Evolutionary conservation across 2,113 vertebrate genomes (phyloP).

Genomic region (Xenopus borealis): DNA sequence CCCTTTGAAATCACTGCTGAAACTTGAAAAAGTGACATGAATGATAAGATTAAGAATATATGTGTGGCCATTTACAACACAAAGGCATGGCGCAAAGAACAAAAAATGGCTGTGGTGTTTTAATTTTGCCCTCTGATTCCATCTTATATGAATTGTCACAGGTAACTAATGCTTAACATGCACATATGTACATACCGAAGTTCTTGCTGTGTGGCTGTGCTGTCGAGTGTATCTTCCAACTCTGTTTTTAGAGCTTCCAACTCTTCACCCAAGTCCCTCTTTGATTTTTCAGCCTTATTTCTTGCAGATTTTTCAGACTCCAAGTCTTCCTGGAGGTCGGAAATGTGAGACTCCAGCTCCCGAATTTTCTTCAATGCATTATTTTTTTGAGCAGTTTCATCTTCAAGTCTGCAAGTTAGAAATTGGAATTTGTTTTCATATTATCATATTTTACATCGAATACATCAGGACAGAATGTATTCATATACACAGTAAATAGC

Average conservation of each 20-base stretch:
- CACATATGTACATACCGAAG: constrained; percentile 69
- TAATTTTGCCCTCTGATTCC: too few species aligned
- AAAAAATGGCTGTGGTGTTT: too few species aligned
- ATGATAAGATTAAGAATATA: too few species aligned
- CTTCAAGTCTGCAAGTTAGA: constrained; percentile 72
- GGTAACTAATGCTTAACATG: background rate
- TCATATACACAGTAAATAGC: too few species aligned
- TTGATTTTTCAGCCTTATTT: constrained; percentile 83
- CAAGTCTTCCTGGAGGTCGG: constrained; percentile 89
- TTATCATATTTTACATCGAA: too few species aligned
- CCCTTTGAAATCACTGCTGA: too few species aligned
- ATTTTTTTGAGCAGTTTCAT: constrained; percentile 81
- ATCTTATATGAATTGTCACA: too few species aligned
- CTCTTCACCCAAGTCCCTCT: constrained; percentile 86
- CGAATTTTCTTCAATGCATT: constrained; percentile 80
- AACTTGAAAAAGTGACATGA: too few species aligned
- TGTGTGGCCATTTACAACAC: too few species aligned
- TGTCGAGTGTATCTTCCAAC: constrained; percentile 92
- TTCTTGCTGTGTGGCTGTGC: constrained; percentile 87
- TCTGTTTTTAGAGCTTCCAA: constrained; percentile 86
- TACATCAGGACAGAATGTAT: too few species aligned
- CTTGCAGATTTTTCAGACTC: constrained; percentile 77
- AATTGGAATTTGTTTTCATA: background rate
- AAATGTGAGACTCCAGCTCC: constrained; percentile 83
- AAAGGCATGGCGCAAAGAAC: too few species aligned